Base-by-base conservation (phyloP, 2,113 vertebrate genomes). In the Acanthisitta chloris region DNA sequence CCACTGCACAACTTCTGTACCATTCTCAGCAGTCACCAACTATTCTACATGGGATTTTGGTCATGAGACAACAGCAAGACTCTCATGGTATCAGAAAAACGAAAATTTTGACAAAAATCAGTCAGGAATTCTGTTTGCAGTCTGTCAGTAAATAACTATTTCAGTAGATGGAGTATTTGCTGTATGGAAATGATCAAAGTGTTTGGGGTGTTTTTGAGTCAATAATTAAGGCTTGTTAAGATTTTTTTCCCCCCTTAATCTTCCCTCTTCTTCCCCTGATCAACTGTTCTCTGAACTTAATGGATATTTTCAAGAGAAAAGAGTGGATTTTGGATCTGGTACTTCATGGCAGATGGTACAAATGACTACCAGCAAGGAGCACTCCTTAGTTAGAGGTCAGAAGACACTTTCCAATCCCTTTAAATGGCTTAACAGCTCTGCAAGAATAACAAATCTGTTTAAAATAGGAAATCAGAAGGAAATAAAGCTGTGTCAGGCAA, bases 401-500 rank as follows among this genome's bases (percentile, higher is more conserved):
- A 87, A 57, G 36, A 93, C 67, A 70, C 17, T 36, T 70, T 70
- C 26, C 28, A 31, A 70, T 70, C 23, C 59, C 38, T 80, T 97
- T 69, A 83, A 69, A 49, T 13, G 34, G 45, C 24, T 92, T 86
- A 87, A 74, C 69, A 86, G 73, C 74, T 92, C 70, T 28, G 55
- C 36, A 76, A 74, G 51, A 82, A 93, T 78, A 94, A 51, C 55
- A 96, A 92, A 92, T 91, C 81, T 92, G 57, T 86, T 94, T 95
- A 92, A 96, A 96, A 74, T 34, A 64, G 83, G 80, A 96, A 91
- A 86, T 81, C 45, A 49, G 69, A 52, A 92, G 40, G 74, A 93
- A 73, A 90, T 80, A 93, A 93, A 92, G 85, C 96, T 85, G 80
- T 92, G 34, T 86, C 88, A 94, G 74, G 67, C 71, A 96, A 67